A percentile compares a stretch with the other conserved stretches of the same genome.
phyloP scores from a whole-genome alignment of 2,113 vertebrate genomes.

The Loxodonta africana region DNA sequence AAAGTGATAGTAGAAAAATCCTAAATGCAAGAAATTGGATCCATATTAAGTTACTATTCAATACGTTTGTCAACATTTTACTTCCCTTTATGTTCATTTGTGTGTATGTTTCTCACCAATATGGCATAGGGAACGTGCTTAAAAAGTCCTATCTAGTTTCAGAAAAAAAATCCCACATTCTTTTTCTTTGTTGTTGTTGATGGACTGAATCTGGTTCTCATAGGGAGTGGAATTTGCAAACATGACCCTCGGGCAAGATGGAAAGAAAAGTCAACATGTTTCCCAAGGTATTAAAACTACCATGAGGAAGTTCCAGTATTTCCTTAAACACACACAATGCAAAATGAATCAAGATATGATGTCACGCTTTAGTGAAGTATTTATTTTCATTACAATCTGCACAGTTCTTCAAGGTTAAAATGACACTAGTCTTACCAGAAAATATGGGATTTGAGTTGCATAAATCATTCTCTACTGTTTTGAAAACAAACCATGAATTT shows the following conservation, averaged over 20 bases:
- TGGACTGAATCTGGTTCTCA: constrained; percentile 79
- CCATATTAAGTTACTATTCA: constrained; percentile 8
- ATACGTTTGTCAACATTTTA: constrained; percentile 57
- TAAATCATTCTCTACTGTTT: constrained; percentile 71
- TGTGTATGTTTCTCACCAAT: background rate
- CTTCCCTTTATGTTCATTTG: constrained; percentile 38
- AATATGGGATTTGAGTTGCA: constrained; percentile 66
- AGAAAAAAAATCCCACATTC: background rate
- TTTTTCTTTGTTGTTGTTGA: constrained; percentile 79
- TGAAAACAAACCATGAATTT: constrained; percentile 73
- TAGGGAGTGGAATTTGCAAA: constrained; percentile 80
- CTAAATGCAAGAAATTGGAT: background rate
- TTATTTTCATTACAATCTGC: constrained; percentile 79
- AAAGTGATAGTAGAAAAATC: constrained; percentile 21
- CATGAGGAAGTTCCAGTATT: constrained; percentile 76
- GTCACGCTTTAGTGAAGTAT: constrained; percentile 76
- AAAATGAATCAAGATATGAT: constrained; percentile 81
- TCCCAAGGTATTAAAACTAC: constrained; percentile 78
- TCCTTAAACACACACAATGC: constrained; percentile 74
- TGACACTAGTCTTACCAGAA: constrained; percentile 66
- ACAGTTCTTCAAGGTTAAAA: constrained; percentile 78
- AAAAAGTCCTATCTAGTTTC: background rate
- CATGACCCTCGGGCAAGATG: constrained; percentile 70
- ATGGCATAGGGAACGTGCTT: constrained; percentile 6
- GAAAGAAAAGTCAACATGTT: constrained; percentile 74